These are phyloP conservation scores for Clytia hemisphaerica DNA, from an alignment of 30 jellyfish, hydroid and myxozoan species.

Conservation along the genomic window DNA sequence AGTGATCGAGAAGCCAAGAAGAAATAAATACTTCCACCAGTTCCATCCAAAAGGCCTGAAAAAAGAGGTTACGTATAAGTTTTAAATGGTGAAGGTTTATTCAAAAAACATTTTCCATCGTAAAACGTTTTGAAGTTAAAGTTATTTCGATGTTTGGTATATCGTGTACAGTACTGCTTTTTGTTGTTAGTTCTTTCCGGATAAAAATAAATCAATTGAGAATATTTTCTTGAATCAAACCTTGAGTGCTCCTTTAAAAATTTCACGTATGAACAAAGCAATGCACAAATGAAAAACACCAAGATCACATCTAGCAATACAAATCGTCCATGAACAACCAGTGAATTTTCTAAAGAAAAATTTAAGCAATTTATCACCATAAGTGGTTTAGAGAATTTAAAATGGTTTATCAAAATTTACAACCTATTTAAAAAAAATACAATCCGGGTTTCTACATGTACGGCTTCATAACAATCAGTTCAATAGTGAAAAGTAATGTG, in stretches of 20 bases:
- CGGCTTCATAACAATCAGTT: background rate
- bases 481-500: too few relatives aligned
- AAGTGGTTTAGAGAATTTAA: background rate
- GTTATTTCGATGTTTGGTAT: background rate
- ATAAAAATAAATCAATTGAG: too few relatives aligned
- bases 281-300: conserved; percentile 57
- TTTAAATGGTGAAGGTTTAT: too few relatives aligned
- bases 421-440: background rate
- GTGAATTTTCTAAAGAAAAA: conserved; percentile 48
- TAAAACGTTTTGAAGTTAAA: background rate
- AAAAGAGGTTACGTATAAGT: too few relatives aligned
- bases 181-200: too few relatives aligned
- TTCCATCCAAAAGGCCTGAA: conserved; percentile 53
- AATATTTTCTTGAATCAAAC: too few relatives aligned
- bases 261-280: conserved; percentile 60
- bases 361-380: background rate
- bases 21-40: conserved; percentile 78
- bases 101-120: too few relatives aligned
- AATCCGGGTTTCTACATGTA: background rate
- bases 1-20: conserved; percentile 67
- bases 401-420: background rate
- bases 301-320: conserved; percentile 60
- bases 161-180: too few relatives aligned
- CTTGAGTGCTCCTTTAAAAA: conserved; percentile 52
- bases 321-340: conserved; percentile 77